phyloP scores from a whole-genome alignment of 2,797 vertebrate genomes.

The Thalassophryne amazonica region DNA sequence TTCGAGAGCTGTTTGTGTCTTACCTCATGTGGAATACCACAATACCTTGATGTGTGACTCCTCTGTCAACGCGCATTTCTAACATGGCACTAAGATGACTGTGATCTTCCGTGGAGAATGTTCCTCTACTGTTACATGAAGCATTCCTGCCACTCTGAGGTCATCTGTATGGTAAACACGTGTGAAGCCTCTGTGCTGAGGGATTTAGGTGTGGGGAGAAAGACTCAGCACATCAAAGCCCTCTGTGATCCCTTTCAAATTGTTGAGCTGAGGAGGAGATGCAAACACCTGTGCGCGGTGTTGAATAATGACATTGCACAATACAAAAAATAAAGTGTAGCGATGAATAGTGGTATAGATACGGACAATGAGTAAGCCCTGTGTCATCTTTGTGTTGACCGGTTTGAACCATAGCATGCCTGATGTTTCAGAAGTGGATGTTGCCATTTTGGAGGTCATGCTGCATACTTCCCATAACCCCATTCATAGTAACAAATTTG shows the following conservation, averaged over 20 bases:
- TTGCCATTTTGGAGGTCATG: conserved; percentile 53
- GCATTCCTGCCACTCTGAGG: conserved; percentile 67
- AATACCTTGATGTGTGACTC: too few species aligned
- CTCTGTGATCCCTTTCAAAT: conserved; percentile 69
- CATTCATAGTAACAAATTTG: conserved; percentile 62
- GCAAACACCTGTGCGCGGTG: conserved; percentile 56
- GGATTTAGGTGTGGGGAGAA: conserved; percentile 26
- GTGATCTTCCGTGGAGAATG: conserved; percentile 12
- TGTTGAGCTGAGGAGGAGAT: conserved; percentile 26
- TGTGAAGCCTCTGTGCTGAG: conserved; percentile 32
- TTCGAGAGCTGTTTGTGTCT: too few species aligned
- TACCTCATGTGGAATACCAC: too few species aligned
- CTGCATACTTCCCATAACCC: conserved; percentile 63
- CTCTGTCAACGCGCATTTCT: too few species aligned
- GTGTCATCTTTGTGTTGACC: conserved; percentile 51
- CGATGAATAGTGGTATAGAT: conserved; percentile 15
- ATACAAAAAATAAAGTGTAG: conserved; percentile 12
- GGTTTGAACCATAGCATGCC: conserved; percentile 55
- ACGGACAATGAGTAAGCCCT: conserved; percentile 44
- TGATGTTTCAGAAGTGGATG: conserved; percentile 66
- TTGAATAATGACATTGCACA: conserved; percentile 36
- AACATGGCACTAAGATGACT: too few species aligned
- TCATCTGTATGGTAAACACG: conserved; percentile 72
- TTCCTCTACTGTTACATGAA: conserved; percentile 41
- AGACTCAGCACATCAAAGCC: conserved; percentile 61